These are phyloP conservation scores for Chelonoidis abingdonii DNA, from an alignment of 2,113 vertebrate genomes.

Conservation along the genomic window DNA sequence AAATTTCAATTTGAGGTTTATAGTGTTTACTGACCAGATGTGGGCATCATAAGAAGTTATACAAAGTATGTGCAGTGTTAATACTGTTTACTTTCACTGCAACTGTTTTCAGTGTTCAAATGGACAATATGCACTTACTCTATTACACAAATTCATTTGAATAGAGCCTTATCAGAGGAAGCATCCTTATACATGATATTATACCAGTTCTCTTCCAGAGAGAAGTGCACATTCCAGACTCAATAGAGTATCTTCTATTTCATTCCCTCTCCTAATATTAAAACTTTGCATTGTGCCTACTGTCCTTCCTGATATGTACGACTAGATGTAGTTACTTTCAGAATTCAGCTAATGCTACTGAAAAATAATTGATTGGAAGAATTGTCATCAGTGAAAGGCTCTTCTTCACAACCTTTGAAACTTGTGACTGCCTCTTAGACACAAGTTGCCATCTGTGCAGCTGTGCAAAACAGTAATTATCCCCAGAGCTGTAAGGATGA, in stretches of 20 bases:
- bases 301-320: background rate
- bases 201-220: background rate
- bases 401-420: background rate
- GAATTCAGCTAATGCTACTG: background rate
- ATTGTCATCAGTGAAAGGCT: background rate
- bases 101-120: background rate
- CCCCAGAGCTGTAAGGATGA: background rate
- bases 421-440: background rate
- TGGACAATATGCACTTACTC: background rate
- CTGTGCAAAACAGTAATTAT: background rate
- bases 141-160: background rate
- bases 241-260: background rate
- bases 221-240: background rate
- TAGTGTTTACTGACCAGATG: background rate
- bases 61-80: background rate
- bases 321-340: background rate
- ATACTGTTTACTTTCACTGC: background rate
- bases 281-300: background rate
- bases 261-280: background rate
- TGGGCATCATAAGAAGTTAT: background rate
- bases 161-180: background rate
- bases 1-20: background rate
- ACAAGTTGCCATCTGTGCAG: background rate
- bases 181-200: background rate
- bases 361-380: background rate